phyloP scores from a whole-genome alignment of 2,888 invertebrate genomes.

The Volucella inflata region DNA sequence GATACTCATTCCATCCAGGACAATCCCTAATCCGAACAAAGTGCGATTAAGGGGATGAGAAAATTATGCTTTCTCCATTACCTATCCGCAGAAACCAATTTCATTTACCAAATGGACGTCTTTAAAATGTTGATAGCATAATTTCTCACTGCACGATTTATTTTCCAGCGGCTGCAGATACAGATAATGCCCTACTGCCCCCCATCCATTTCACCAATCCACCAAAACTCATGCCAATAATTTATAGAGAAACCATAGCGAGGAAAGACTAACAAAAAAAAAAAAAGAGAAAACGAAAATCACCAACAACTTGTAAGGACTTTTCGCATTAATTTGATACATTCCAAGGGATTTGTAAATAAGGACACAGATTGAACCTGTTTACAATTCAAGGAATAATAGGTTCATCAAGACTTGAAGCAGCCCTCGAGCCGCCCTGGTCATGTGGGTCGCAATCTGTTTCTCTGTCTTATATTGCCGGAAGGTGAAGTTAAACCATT shows the following conservation, averaged over 20 bases:
- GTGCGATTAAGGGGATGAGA: conserved; percentile 69
- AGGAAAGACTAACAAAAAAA: background rate
- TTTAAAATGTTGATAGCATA: conserved; percentile 75
- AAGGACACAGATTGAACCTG: conserved; percentile 73
- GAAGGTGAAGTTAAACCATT: conserved; percentile 59
- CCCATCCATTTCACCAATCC: background rate
- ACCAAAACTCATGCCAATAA: conserved; percentile 54
- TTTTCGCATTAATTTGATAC: conserved; percentile 76
- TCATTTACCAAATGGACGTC: conserved; percentile 75
- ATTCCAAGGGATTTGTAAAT: conserved; percentile 76
- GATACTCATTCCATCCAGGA: conserved; percentile 8
- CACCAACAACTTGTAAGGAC: conserved; percentile 69
- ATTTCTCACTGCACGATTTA: conserved; percentile 72
- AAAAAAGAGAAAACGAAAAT: conserved; percentile 16
- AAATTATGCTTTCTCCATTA: conserved; percentile 66
- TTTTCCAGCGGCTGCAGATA: conserved; percentile 47
- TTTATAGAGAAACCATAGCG: conserved; percentile 44
- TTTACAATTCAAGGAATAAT: conserved; percentile 71
- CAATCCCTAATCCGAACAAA: conserved; percentile 60
- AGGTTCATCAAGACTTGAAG: conserved; percentile 71
- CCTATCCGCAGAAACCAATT: conserved; percentile 67
- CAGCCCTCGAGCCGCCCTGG: conserved; percentile 41
- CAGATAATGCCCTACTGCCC: conserved; percentile 40
- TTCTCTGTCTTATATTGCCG: conserved; percentile 45
- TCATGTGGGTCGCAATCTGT: conserved; percentile 44